These are phyloP conservation scores for Dinomys branickii DNA, from an alignment of 2,113 vertebrate genomes.

Conservation along the genomic window DNA sequence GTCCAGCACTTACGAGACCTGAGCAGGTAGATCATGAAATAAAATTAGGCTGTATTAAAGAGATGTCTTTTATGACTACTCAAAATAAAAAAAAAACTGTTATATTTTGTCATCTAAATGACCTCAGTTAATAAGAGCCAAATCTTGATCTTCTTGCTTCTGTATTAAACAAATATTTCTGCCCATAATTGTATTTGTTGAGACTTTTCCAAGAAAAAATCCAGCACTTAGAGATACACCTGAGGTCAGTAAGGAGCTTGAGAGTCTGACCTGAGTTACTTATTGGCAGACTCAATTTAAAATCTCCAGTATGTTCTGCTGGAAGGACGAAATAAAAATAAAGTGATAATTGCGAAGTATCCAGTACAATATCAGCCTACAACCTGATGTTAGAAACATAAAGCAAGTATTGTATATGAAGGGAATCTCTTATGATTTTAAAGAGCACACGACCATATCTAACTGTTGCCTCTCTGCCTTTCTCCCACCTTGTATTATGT, in stretches of 20 bases:
- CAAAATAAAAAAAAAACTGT: neutral
- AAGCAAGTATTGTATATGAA: slow-evolving; percentile 9
- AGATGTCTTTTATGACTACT: neutral
- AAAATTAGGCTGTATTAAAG: neutral
- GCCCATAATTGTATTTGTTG: neutral
- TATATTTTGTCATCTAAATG: slow-evolving; percentile 12
- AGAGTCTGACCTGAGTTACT: no score
- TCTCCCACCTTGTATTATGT: neutral
- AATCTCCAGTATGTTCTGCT: neutral
- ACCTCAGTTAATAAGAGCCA: neutral
- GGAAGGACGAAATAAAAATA: neutral
- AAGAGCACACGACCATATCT: neutral
- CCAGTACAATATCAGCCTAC: neutral
- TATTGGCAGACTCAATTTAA: neutral
- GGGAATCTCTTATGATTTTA: neutral
- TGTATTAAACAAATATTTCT: neutral
- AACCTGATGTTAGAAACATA: neutral
- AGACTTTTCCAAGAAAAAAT: slow-evolving; percentile 49
- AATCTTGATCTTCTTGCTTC: neutral
- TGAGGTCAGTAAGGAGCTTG: neutral
- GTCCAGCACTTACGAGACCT: neutral
- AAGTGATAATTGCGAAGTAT: neutral
- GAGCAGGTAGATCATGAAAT: neutral
- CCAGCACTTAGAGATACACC: neutral
- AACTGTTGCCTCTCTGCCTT: neutral